Conservation (phyloP, 1,140 invertebrate genomes). For the Drosophila setifemur region DNA sequence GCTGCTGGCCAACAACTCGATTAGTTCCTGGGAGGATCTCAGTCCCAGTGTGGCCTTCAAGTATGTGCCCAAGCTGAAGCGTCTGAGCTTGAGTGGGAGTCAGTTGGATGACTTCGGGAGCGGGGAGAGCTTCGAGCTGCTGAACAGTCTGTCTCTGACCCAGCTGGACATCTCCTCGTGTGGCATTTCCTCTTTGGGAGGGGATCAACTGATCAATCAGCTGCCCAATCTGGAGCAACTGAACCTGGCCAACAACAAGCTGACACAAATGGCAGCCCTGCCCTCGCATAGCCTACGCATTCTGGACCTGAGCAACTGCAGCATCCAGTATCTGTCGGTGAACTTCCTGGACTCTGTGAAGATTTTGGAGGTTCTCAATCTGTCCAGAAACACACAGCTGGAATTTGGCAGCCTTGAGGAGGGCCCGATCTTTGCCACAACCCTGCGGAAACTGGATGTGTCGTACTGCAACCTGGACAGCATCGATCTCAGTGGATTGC, state of each 20-base stretch:
- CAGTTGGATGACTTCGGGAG: slow-evolving; percentile 83
- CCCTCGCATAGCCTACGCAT: slow-evolving; percentile 83
- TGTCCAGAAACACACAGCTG: slow-evolving; percentile 84
- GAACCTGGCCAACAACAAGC: slow-evolving; percentile 84
- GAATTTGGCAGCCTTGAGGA: slow-evolving; percentile 72
- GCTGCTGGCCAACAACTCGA: slow-evolving; percentile 84
- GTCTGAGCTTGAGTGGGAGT: slow-evolving; percentile 84
- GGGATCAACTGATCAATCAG: slow-evolving; percentile 83
- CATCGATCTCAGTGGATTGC: slow-evolving; percentile 85
- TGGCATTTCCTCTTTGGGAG: slow-evolving; percentile 83
- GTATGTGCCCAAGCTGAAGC: slow-evolving; percentile 82
- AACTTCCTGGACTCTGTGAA: slow-evolving; percentile 83
- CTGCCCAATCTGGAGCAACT: slow-evolving; percentile 83
- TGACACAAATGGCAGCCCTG: slow-evolving; percentile 83
- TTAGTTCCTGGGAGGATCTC: slow-evolving; percentile 84
- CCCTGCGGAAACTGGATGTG: slow-evolving; percentile 85
- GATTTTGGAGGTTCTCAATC: slow-evolving; percentile 83
- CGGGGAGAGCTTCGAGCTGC: slow-evolving; percentile 66
- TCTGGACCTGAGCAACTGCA: slow-evolving; percentile 85
- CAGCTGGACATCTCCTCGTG: slow-evolving; percentile 84
- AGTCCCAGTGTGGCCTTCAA: slow-evolving; percentile 83
- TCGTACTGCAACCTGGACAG: slow-evolving; percentile 86
- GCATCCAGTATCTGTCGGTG: slow-evolving; percentile 82
- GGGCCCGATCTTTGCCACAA: slow-evolving; percentile 83
- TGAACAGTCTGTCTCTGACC: slow-evolving; percentile 83